A percentile compares a stretch with the other conserved stretches of the same genome.
Conservation (phyloP, 2,888 invertebrate species). For the Caenorhabditis sp. region DNA sequence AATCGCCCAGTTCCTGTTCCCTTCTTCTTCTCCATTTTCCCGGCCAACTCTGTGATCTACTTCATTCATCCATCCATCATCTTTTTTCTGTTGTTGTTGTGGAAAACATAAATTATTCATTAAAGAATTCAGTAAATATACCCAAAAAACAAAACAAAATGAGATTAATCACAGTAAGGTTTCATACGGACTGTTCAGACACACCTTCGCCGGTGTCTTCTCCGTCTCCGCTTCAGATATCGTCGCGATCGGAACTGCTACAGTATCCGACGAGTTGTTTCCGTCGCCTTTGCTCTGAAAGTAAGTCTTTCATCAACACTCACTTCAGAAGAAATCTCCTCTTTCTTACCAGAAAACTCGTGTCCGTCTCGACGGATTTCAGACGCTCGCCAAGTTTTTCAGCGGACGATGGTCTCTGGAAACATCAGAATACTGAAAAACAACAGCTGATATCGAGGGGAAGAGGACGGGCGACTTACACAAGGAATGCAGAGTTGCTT, state of each 20-base stretch:
- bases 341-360: conserved; percentile 46
- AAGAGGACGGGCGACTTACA: conserved; percentile 13
- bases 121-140: not conserved
- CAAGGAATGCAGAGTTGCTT: conserved; percentile 42
- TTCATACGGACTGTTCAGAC: conserved; percentile 44
- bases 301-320: not conserved
- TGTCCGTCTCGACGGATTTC: conserved; percentile 62
- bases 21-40: conserved; percentile 8
- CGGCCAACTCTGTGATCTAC: conserved; percentile 31
- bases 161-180: conserved; percentile 47
- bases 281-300: conserved; percentile 34
- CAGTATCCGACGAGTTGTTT: conserved; percentile 10
- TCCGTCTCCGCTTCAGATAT: conserved; percentile 23
- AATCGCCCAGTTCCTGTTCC: not conserved
- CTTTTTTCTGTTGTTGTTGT: not conserved
- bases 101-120: conserved; percentile 15
- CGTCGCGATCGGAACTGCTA: conserved; percentile 21
- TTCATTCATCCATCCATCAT: conserved; percentile 4
- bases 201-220: conserved; percentile 20
- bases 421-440: conserved; percentile 41
- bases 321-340: not conserved
- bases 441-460: not conserved
- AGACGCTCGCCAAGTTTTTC: conserved; percentile 57
- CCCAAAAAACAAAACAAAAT: conserved; percentile 3
- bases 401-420: conserved; percentile 41